A percentile compares a stretch with the other conserved stretches of the same genome.
phyloP scores from a whole-genome alignment of 2,797 vertebrate genomes.

The Austrolebias charrua region DNA sequence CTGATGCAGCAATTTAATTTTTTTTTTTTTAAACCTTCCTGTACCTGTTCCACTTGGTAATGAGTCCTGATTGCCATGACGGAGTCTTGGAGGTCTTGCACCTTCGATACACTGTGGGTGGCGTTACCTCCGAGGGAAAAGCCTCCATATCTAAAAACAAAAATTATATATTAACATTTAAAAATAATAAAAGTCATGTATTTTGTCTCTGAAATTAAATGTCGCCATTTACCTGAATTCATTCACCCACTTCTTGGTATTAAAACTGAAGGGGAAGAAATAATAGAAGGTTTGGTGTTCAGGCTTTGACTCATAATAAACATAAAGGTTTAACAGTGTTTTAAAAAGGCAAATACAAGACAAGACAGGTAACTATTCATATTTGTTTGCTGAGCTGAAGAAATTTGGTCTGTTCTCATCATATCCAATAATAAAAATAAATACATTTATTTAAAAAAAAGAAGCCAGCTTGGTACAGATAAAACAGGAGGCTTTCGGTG shows the following conservation, averaged over 20 bases:
- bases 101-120: constrained; percentile 62
- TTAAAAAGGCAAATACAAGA: not conserved
- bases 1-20: too few species aligned
- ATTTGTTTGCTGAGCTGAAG: not conserved
- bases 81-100: constrained; percentile 55
- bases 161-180: not conserved
- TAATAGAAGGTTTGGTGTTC: not conserved
- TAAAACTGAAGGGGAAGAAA: constrained; percentile 73
- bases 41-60: constrained; percentile 74
- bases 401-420: not conserved
- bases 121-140: constrained; percentile 84
- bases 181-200: not conserved
- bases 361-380: not conserved
- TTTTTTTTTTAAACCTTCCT: too few species aligned
- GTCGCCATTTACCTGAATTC: constrained; percentile 85
- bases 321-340: not conserved
- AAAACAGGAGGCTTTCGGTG: not conserved
- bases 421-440: not conserved
- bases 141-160: constrained; percentile 84
- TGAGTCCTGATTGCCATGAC: constrained; percentile 69
- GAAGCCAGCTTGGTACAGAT: not conserved
- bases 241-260: constrained; percentile 90
- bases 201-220: not conserved
- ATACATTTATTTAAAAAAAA: too few species aligned
- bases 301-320: not conserved